Evolutionary conservation across 2,888 invertebrate genomes (phyloP).

Genomic region (Parochlus steinenii): DNA sequence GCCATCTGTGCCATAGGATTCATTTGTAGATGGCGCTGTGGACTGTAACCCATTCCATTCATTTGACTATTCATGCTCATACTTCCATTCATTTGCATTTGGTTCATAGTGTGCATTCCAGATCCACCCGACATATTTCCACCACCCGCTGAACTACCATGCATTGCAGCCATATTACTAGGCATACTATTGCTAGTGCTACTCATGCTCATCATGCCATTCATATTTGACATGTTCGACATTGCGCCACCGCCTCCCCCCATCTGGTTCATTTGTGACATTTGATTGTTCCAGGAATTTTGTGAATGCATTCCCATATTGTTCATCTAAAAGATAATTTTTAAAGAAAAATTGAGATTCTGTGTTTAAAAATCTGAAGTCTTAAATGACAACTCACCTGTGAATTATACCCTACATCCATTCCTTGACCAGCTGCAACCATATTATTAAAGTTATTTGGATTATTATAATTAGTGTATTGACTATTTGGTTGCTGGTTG

Average conservation of each 20-base stretch:
- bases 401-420: constrained; percentile 30
- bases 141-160: constrained; percentile 18
- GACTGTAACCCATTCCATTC: constrained; percentile 25
- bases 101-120: constrained; percentile 44
- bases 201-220: constrained; percentile 17
- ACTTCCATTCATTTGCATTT: constrained; percentile 36
- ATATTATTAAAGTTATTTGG: constrained; percentile 17
- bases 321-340: constrained; percentile 20
- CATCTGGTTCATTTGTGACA: constrained; percentile 3
- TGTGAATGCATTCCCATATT: constrained; percentile 16
- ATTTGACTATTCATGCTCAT: constrained; percentile 20
- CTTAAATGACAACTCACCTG: constrained; percentile 21
- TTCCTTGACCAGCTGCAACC: constrained; percentile 26
- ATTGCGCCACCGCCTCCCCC: constrained; percentile 16
- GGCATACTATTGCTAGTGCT: constrained; percentile 21
- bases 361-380: background rate
- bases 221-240: constrained; percentile 12
- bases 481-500: constrained; percentile 11
- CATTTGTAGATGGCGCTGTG: constrained; percentile 36
- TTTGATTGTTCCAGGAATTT: constrained; percentile 12
- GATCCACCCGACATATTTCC: constrained; percentile 34
- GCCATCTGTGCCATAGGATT: constrained; percentile 59
- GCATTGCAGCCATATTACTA: constrained; percentile 18
- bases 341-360: background rate
- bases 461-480: constrained; percentile 12